Percentiles rank a stretch among this genome's conserved stretches.
Conservation (phyloP, 2,113 vertebrate genomes). For the Neogobius melanostomus region DNA sequence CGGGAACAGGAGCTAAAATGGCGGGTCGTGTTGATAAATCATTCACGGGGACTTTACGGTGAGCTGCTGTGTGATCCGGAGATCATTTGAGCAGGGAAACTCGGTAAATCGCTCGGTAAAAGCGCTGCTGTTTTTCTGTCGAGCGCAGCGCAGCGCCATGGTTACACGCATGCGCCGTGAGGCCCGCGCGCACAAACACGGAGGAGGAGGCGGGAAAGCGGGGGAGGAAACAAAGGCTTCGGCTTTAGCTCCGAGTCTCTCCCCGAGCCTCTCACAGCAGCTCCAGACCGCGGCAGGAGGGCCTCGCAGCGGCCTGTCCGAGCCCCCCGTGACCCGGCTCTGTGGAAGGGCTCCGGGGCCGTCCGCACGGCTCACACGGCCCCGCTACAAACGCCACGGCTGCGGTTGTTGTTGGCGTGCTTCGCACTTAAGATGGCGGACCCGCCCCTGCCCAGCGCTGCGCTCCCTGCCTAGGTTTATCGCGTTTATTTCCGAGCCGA, state of each 20-base stretch:
- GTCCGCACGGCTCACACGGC: neutral
- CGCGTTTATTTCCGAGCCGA: slow-evolving; percentile 19
- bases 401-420: slow-evolving; percentile 65
- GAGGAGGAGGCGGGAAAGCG: slow-evolving; percentile 58
- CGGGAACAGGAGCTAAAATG: neutral
- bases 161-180: slow-evolving; percentile 77
- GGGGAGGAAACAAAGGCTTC: slow-evolving; percentile 39
- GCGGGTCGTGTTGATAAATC: neutral
- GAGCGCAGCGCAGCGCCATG: slow-evolving; percentile 60
- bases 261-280: neutral
- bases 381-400: neutral
- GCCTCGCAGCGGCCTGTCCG: slow-evolving; percentile 1
- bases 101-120: neutral
- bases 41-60: neutral
- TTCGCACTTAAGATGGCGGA: slow-evolving; percentile 80
- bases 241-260: slow-evolving; percentile 45
- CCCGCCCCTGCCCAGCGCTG: slow-evolving; percentile 64
- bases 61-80: too few species aligned
- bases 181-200: slow-evolving; percentile 69
- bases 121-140: slow-evolving; percentile 33
- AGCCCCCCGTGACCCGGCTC: slow-evolving; percentile 27
- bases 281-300: too few species aligned
- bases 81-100: neutral
- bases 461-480: slow-evolving; percentile 51
- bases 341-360: neutral